Conservation (phyloP, 1,140 invertebrate species). For the Sipha flava region DNA sequence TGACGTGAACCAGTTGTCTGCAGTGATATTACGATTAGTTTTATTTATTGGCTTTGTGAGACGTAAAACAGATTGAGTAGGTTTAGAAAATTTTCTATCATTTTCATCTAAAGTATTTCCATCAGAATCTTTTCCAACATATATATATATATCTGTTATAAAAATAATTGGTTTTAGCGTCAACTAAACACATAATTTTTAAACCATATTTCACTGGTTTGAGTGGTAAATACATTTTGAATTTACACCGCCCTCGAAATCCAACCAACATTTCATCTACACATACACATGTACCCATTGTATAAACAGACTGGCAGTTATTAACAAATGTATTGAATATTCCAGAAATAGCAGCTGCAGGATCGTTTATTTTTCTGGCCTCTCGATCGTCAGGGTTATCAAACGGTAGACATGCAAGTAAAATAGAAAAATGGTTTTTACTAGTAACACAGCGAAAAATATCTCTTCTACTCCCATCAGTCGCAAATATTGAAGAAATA, state of each 20-base stretch:
- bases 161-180: constrained; percentile 40
- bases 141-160: constrained; percentile 41
- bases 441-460: not conserved
- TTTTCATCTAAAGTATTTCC: constrained; percentile 8
- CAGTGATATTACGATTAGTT: constrained; percentile 42
- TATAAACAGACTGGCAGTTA: constrained; percentile 41
- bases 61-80: constrained; percentile 33
- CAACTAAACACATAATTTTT: constrained; percentile 41
- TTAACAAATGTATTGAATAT: constrained; percentile 38
- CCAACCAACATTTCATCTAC: constrained; percentile 45
- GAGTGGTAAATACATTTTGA: constrained; percentile 44
- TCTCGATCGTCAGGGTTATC: not conserved
- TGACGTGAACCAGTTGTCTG: constrained; percentile 45
- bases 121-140: constrained; percentile 37
- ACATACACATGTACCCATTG: constrained; percentile 37
- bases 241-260: constrained; percentile 43
- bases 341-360: not conserved
- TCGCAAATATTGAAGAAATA: not conserved
- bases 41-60: constrained; percentile 36
- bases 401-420: not conserved
- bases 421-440: not conserved
- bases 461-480: not conserved
- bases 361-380: not conserved
- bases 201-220: constrained; percentile 46
- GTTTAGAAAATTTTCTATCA: constrained; percentile 14